Evolutionary conservation across 2,888 invertebrate genomes (phyloP).

Genomic region (Apotomis turbidana): DNA sequence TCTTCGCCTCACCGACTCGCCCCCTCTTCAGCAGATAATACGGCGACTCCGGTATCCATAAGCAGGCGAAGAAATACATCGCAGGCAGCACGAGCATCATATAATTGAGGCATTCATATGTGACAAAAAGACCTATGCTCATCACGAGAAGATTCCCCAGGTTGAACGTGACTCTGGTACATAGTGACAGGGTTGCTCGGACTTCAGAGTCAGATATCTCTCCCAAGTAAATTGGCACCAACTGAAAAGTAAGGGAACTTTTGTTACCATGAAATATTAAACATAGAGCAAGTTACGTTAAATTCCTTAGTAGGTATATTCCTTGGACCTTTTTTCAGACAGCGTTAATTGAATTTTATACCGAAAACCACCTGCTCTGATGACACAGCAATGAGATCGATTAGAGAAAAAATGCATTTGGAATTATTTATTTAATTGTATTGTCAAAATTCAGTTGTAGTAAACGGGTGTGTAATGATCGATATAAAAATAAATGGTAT

Average conservation of each 20-base stretch:
- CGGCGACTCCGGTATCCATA: slow-evolving; percentile 85
- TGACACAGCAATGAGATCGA: no score
- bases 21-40: slow-evolving; percentile 82
- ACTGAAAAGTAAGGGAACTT: slow-evolving; percentile 55
- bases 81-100: slow-evolving; percentile 71
- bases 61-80: slow-evolving; percentile 73
- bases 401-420: no score
- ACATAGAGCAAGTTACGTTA: no score
- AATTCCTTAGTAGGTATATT: no score
- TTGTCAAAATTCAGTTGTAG: no score
- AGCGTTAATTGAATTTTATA: no score
- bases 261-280: no score
- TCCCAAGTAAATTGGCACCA: slow-evolving; percentile 68
- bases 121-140: slow-evolving; percentile 67
- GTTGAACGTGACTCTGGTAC: slow-evolving; percentile 64
- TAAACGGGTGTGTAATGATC: no score
- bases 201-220: slow-evolving; percentile 76
- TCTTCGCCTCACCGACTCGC: slow-evolving; percentile 70
- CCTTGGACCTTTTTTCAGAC: no score
- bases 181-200: slow-evolving; percentile 63
- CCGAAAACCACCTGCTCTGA: no score
- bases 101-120: slow-evolving; percentile 68
- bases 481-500: no score
- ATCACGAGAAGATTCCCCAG: slow-evolving; percentile 71
- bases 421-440: no score